Evolutionary conservation across 2,888 invertebrate genomes (phyloP).

Genomic region (Harpalus rufipes): DNA sequence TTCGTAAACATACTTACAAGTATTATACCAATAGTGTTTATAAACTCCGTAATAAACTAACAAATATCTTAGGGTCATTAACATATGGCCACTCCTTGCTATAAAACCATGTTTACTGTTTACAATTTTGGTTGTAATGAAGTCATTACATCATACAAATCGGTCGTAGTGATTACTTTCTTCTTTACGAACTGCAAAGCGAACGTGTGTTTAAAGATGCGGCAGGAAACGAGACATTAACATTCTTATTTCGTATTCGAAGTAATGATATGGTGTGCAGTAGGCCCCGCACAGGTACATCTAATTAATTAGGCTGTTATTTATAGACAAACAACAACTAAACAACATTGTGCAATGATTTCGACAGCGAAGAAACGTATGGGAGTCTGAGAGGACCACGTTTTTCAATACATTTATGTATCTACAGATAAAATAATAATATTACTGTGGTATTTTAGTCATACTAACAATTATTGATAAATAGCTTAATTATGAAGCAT

Average conservation of each 20-base stretch:
- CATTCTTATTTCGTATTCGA: conserved; percentile 38
- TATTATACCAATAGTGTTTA: background rate
- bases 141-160: conserved; percentile 9
- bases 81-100: conserved; percentile 22
- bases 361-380: background rate
- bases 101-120: conserved; percentile 22
- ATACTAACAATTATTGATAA: too few species aligned
- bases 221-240: conserved; percentile 30
- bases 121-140: conserved; percentile 17
- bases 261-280: conserved; percentile 13
- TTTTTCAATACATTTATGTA: background rate
- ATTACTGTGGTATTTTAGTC: background rate
- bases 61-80: background rate
- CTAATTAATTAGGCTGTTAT: conserved; percentile 37
- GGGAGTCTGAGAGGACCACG: background rate
- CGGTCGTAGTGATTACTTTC: background rate
- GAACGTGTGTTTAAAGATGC: conserved; percentile 16
- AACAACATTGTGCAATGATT: conserved; percentile 30
- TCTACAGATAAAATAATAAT: background rate
- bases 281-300: background rate
- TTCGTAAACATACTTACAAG: too few species aligned
- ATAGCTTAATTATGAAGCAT: too few species aligned
- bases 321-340: conserved; percentile 23
- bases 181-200: conserved; percentile 41
- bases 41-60: background rate